These are phyloP conservation scores for Amblyjoppa proteus DNA, from an alignment of 2,888 invertebrate species.

Conservation along the genomic window DNA sequence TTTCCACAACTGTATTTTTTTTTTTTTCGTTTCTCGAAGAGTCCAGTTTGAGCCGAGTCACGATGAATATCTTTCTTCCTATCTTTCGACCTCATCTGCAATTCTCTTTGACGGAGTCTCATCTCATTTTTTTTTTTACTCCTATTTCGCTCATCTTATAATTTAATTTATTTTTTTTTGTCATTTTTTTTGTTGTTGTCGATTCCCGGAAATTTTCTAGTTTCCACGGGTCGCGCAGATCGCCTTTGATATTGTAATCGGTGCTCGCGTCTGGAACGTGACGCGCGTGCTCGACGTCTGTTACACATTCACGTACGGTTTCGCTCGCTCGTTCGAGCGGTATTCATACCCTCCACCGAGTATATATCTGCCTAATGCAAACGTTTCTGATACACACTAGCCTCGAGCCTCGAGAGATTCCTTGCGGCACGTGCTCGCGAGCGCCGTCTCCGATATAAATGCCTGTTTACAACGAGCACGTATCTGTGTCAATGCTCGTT, in stretches of 20 bases:
- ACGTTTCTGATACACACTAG: constrained; percentile 1
- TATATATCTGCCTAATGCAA: constrained; percentile 2
- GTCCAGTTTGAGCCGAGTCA: constrained; percentile 19
- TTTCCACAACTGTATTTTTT: background rate
- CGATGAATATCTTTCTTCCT: constrained; percentile 21
- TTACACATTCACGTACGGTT: constrained; percentile 24
- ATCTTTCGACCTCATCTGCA: constrained; percentile 30
- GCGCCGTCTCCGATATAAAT: constrained; percentile 11
- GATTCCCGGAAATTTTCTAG: constrained; percentile 36
- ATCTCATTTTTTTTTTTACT: background rate
- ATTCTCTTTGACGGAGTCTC: constrained; percentile 34
- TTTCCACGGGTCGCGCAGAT: constrained; percentile 57
- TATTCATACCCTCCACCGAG: background rate
- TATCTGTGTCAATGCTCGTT: constrained; percentile 48
- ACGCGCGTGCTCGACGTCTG: constrained; percentile 62
- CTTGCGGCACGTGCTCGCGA: constrained; percentile 7
- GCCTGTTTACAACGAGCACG: constrained; percentile 19
- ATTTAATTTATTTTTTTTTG: constrained; percentile 35
- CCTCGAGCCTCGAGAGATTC: constrained; percentile 7
- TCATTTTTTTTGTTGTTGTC: constrained; percentile 18
- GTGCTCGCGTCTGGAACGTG: constrained; percentile 68
- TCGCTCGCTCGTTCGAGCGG: constrained; percentile 3
- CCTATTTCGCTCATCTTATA: constrained; percentile 58
- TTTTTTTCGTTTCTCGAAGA: background rate
- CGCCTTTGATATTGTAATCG: constrained; percentile 81